phyloP scores from a whole-genome alignment of 2,888 invertebrate species.

The Desoria tigrina region DNA sequence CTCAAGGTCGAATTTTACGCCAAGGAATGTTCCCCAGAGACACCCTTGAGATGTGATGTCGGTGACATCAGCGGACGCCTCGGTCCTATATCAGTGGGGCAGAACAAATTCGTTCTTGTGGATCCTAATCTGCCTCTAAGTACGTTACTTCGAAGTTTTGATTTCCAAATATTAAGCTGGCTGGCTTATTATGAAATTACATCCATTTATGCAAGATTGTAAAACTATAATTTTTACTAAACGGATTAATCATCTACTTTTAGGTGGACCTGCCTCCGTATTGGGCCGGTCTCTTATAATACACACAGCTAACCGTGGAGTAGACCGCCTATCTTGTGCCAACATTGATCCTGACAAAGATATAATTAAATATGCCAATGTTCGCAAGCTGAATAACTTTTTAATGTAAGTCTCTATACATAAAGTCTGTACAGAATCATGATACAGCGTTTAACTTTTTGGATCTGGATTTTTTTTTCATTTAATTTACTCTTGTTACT shows the following conservation, averaged over 20 bases:
- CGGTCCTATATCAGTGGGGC: slow-evolving; percentile 79
- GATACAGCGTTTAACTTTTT: neutral
- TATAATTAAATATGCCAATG: slow-evolving; percentile 83
- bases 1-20: slow-evolving; percentile 78
- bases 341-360: slow-evolving; percentile 89
- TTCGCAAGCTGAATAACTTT: slow-evolving; percentile 83
- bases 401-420: slow-evolving; percentile 70
- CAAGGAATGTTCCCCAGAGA: slow-evolving; percentile 83
- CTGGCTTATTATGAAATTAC: neutral
- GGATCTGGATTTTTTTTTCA: neutral
- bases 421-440: no score
- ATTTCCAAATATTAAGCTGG: neutral
- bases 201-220: neutral
- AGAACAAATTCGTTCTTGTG: slow-evolving; percentile 72
- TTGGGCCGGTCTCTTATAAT: slow-evolving; percentile 83
- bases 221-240: neutral
- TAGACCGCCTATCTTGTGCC: slow-evolving; percentile 80
- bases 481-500: slow-evolving; percentile 10
- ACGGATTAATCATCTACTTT: slow-evolving; percentile 13
- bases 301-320: slow-evolving; percentile 71
- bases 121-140: slow-evolving; percentile 84
- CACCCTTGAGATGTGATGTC: slow-evolving; percentile 85
- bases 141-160: slow-evolving; percentile 51
- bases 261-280: slow-evolving; percentile 70
- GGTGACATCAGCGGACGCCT: slow-evolving; percentile 84